phyloP scores from a whole-genome alignment of 2,113 vertebrate species.

The Paracanthobrama guichenoti region DNA sequence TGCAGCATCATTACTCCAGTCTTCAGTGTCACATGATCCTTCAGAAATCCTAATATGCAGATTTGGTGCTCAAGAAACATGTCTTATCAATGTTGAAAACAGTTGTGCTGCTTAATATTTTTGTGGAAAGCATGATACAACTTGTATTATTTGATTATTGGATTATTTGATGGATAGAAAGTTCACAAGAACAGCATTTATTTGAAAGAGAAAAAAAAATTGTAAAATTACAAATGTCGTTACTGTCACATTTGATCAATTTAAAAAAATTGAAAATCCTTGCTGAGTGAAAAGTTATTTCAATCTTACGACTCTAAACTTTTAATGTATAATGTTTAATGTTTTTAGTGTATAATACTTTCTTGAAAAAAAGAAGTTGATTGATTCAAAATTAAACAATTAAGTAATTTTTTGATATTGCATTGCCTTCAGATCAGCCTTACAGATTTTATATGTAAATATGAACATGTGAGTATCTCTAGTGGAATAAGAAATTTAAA shows the following conservation, averaged over 20 bases:
- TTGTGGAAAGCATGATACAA: background rate
- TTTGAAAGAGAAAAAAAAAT: background rate
- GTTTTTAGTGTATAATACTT: background rate
- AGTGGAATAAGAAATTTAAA: background rate
- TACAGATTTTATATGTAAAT: background rate
- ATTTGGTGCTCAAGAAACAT: background rate
- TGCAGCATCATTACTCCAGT: background rate
- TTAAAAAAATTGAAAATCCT: too few species aligned
- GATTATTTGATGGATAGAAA: background rate
- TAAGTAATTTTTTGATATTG: background rate
- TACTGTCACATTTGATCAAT: background rate
- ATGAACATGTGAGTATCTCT: background rate
- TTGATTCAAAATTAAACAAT: background rate
- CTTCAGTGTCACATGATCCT: background rate
- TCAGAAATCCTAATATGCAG: too few species aligned
- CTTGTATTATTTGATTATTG: too few species aligned
- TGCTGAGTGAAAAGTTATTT: background rate
- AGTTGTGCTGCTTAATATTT: background rate
- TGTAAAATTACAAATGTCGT: background rate
- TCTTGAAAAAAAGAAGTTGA: background rate
- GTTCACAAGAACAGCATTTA: background rate
- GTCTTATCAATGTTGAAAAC: too few species aligned
- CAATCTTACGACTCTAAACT: background rate
- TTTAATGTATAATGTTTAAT: too few species aligned
- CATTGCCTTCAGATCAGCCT: background rate